These are phyloP conservation scores for Mus spicilegus DNA, from an alignment of 2,113 vertebrate genomes.

Conservation along the genomic window DNA sequence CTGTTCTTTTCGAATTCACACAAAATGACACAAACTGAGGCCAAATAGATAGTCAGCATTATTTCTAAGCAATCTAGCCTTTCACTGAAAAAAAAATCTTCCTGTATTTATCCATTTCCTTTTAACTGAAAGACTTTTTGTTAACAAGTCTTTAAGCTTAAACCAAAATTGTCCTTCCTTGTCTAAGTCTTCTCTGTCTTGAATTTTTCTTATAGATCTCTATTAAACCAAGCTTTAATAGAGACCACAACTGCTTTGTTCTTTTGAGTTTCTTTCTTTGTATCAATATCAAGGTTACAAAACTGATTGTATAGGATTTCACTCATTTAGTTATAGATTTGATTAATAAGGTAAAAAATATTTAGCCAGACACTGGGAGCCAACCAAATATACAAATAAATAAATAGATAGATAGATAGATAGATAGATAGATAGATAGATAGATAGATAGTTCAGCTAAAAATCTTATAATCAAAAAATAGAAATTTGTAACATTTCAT, in stretches of 20 bases:
- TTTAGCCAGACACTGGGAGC: not conserved
- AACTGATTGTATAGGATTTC: not conserved
- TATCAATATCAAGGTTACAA: not conserved
- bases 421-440: too few relatives aligned
- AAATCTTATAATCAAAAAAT: not conserved
- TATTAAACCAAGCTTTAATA: constrained; percentile 21
- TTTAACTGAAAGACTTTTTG: not conserved
- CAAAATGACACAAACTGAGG: not conserved
- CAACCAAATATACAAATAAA: not conserved
- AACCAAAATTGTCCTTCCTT: constrained; percentile 3
- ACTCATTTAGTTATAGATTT: not conserved
- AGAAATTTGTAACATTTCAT: not conserved
- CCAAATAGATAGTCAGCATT: constrained; percentile 25
- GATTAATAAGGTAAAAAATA: not conserved
- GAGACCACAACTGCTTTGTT: not conserved
- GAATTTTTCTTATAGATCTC: not conserved
- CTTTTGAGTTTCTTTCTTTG: not conserved
- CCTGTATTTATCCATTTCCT: not conserved
- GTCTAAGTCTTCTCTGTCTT: constrained; percentile 5
- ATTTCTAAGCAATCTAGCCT: not conserved
- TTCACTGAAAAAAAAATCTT: constrained; percentile 23
- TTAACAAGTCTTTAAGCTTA: constrained; percentile 16
- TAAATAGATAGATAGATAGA: too few relatives aligned
- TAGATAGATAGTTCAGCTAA: not conserved
- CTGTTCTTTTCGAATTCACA: not conserved